These are phyloP conservation scores for Drosophila neutralis DNA, from an alignment of 2,888 invertebrate genomes.

Conservation along the genomic window DNA sequence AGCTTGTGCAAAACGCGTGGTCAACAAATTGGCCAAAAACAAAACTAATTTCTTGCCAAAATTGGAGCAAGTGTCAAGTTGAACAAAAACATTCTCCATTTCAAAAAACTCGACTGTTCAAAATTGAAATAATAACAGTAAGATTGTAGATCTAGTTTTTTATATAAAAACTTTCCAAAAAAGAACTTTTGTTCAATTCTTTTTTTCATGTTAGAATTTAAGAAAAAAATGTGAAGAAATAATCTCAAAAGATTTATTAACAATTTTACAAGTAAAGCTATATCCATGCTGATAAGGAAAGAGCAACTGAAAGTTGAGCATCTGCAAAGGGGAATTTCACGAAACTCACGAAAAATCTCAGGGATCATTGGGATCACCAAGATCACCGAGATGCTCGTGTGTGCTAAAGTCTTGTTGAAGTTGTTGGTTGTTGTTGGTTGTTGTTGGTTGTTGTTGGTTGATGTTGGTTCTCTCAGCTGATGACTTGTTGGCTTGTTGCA, in stretches of 20 bases:
- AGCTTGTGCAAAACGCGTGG: conserved; percentile 34
- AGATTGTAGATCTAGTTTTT: background rate
- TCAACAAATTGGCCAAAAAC: conserved; percentile 48
- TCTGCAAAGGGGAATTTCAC: background rate
- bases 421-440: conserved; percentile 1
- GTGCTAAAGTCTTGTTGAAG: conserved; percentile 1
- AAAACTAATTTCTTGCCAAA: conserved; percentile 43
- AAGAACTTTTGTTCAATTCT: background rate
- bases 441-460: background rate
- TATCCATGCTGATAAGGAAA: background rate
- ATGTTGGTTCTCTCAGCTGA: background rate
- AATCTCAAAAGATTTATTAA: background rate
- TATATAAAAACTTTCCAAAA: background rate
- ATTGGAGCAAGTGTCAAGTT: conserved; percentile 54
- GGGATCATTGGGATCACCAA: conserved; percentile 15
- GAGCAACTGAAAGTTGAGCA: conserved; percentile 11
- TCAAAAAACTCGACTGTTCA: background rate
- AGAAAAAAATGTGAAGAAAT: too few species aligned
- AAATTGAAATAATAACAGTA: background rate
- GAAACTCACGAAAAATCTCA: background rate
- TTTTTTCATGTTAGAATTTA: too few species aligned
- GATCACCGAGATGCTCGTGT: conserved; percentile 31
- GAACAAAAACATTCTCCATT: conserved; percentile 45
- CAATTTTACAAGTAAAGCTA: background rate
- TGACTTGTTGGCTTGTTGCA: conserved; percentile 52